These are phyloP conservation scores for Zoanthus sansibaricus DNA, from an alignment of 92 coral and sea anemone genomes.

Conservation along the genomic window DNA sequence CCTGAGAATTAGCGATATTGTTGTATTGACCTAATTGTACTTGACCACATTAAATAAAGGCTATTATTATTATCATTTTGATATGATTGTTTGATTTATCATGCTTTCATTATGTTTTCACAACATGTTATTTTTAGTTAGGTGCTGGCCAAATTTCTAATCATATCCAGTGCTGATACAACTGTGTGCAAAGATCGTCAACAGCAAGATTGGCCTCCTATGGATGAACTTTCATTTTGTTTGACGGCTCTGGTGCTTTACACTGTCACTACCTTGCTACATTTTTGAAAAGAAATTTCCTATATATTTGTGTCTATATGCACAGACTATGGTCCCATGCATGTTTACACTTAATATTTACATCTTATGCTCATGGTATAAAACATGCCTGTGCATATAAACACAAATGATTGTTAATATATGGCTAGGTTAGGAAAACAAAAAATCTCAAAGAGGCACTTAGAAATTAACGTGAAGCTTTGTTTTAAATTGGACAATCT, in stretches of 20 bases:
- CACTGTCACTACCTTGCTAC: neutral
- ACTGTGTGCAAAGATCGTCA: neutral
- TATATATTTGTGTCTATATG: neutral
- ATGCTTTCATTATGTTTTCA: too few species aligned
- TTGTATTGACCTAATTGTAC: too few species aligned
- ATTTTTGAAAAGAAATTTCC: neutral
- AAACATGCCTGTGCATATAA: neutral
- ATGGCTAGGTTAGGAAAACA: conserved; percentile 2
- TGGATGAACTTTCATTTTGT: neutral
- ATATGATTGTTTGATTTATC: too few species aligned
- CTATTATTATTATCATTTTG: too few species aligned
- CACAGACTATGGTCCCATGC: too few species aligned
- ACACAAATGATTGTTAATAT: neutral
- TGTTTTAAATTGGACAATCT: neutral
- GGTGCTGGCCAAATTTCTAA: too few species aligned
- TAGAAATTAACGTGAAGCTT: neutral
- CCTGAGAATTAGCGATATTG: too few species aligned
- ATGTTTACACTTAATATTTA: too few species aligned
- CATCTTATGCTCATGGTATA: too few species aligned
- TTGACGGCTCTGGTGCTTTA: neutral
- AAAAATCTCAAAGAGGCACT: conserved; percentile 6
- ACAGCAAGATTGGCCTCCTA: conserved; percentile 5
- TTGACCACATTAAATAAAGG: too few species aligned
- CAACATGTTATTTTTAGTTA: too few species aligned
- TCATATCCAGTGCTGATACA: too few species aligned